Conservation (phyloP, 2,888 invertebrate species). For the Gisinianus flammeolus region DNA sequence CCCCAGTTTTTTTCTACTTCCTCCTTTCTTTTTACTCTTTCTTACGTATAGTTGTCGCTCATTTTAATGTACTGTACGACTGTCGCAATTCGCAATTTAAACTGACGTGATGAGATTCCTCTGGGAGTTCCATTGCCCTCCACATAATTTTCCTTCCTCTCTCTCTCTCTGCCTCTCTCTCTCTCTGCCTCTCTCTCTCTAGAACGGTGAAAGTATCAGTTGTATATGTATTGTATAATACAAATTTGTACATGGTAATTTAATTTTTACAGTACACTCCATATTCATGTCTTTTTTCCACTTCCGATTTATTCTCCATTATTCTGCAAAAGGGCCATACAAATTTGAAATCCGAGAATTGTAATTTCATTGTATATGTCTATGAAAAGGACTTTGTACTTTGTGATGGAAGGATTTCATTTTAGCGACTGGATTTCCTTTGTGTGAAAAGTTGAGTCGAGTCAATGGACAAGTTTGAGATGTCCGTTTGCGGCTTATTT, state of each 20-base stretch:
- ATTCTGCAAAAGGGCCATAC: too few species aligned
- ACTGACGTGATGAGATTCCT: slow-evolving; percentile 41
- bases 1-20: too few species aligned
- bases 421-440: neutral
- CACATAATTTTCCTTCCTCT: slow-evolving; percentile 2
- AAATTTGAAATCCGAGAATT: too few species aligned
- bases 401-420: neutral
- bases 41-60: slow-evolving; percentile 30
- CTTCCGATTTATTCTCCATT: neutral
- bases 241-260: neutral
- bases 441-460: too few species aligned
- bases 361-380: too few species aligned
- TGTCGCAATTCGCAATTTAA: slow-evolving; percentile 40
- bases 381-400: too few species aligned
- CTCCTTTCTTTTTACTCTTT: slow-evolving; percentile 30
- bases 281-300: neutral
- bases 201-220: neutral
- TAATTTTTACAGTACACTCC: neutral
- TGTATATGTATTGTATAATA: neutral
- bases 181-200: neutral
- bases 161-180: neutral
- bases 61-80: slow-evolving; percentile 24
- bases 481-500: neutral
- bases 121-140: neutral
- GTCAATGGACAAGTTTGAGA: slow-evolving; percentile 4